Evolutionary conservation across 2,113 vertebrate genomes (phyloP).

Genomic region (Hemicordylus capensis): DNA sequence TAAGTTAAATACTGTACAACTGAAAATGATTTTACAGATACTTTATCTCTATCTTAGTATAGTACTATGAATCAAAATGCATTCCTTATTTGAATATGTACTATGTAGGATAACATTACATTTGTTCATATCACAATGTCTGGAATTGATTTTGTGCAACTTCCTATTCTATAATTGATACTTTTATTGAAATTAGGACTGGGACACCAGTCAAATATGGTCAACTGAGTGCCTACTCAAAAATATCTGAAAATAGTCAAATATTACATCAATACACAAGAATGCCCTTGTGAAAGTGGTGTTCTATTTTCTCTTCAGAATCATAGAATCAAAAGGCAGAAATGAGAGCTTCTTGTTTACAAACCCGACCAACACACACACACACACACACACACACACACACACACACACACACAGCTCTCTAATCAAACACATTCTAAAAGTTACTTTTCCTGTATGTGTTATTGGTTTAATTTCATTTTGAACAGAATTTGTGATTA

Average conservation of each 20-base stretch:
- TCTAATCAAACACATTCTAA: neutral
- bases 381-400: too few species aligned
- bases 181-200: neutral
- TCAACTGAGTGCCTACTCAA: neutral
- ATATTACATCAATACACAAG: neutral
- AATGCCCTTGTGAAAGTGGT: neutral
- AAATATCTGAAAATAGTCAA: neutral
- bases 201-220: neutral
- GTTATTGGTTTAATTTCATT: neutral
- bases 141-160: neutral
- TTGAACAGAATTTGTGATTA: neutral
- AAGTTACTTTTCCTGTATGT: neutral
- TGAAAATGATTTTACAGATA: neutral
- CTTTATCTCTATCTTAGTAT: neutral
- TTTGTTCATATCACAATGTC: neutral
- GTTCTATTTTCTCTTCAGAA: neutral
- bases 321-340: neutral
- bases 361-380: too few species aligned
- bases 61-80: neutral
- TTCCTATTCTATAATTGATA: neutral
- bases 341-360: neutral
- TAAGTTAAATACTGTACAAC: neutral
- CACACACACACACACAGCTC: neutral
- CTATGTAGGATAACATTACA: neutral
- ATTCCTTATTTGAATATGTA: neutral